Percentiles rank a stretch among this genome's conserved stretches.
These are phyloP conservation scores for Thymelicus acteon DNA, from an alignment of 2,888 invertebrate genomes.

Conservation along the genomic window DNA sequence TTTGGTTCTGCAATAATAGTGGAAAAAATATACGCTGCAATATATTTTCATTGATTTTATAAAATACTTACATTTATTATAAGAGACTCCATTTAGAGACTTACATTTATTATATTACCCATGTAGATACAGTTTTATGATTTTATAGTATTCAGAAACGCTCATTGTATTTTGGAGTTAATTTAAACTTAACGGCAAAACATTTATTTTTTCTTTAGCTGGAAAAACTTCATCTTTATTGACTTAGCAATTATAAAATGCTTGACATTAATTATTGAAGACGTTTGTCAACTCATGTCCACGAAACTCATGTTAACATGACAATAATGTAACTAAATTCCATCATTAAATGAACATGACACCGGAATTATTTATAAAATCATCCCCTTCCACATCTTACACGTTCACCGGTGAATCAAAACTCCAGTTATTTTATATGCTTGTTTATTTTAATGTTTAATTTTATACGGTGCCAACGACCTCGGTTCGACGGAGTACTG, in stretches of 20 bases:
- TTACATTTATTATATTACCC: too few relatives aligned
- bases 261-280: conserved; percentile 33
- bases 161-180: background rate
- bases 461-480: conserved; percentile 79
- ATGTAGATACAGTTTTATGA: too few relatives aligned
- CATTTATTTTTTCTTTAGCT: too few relatives aligned
- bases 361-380: conserved; percentile 52
- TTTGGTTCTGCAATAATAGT: too few relatives aligned
- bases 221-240: too few relatives aligned
- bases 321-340: conserved; percentile 24
- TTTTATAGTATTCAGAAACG: too few relatives aligned
- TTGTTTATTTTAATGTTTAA: conserved; percentile 82
- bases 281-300: conserved; percentile 5
- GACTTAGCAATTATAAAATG: too few relatives aligned
- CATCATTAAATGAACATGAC: conserved; percentile 38
- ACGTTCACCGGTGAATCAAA: conserved; percentile 66
- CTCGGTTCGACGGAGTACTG: conserved; percentile 47
- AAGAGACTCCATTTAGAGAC: too few relatives aligned
- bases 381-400: conserved; percentile 54
- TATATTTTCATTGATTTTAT: too few relatives aligned
- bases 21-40: too few relatives aligned
- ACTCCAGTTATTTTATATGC: conserved; percentile 72
- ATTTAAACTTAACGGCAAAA: background rate
- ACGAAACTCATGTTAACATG: background rate
- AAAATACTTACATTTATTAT: too few relatives aligned